Percentiles rank a stretch among this genome's conserved stretches.
phyloP scores from a whole-genome alignment of 2,797 vertebrate species.

The Podargus strigoides region DNA sequence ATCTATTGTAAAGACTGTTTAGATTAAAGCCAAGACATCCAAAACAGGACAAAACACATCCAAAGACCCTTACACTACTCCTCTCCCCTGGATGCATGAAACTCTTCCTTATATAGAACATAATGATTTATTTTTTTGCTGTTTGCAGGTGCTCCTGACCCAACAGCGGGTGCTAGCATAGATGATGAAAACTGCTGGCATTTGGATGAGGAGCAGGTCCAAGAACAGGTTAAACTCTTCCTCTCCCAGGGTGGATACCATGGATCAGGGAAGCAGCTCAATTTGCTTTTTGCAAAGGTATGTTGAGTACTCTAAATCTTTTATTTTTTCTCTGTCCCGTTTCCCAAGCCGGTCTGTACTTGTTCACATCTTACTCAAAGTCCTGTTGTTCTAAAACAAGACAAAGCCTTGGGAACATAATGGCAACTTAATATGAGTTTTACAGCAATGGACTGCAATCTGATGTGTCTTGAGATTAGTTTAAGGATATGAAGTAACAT shows the following conservation, averaged over 20 bases:
- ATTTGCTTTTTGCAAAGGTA: slow-evolving; percentile 96
- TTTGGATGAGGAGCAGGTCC: slow-evolving; percentile 95
- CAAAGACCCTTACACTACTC: background rate
- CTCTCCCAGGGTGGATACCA: slow-evolving; percentile 96
- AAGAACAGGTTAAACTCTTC: slow-evolving; percentile 96
- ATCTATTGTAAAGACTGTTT: background rate
- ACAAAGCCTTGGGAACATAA: background rate
- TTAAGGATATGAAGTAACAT: background rate
- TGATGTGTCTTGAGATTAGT: background rate
- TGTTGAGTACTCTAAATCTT: slow-evolving; percentile 12
- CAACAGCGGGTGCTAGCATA: slow-evolving; percentile 94
- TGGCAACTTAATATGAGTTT: background rate
- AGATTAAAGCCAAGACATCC: background rate
- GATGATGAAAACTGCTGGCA: slow-evolving; percentile 98
- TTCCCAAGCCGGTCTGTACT: background rate
- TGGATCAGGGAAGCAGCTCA: slow-evolving; percentile 95
- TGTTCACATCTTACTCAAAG: background rate
- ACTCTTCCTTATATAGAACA: background rate
- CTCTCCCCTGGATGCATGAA: background rate
- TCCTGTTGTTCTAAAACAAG: background rate
- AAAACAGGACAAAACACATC: background rate
- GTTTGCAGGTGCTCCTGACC: slow-evolving; percentile 89
- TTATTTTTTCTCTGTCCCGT: background rate
- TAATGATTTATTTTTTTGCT: slow-evolving; percentile 37
- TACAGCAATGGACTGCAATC: background rate